phyloP scores from a whole-genome alignment of 1,140 invertebrate genomes.

The Asbolus verrucosus region DNA sequence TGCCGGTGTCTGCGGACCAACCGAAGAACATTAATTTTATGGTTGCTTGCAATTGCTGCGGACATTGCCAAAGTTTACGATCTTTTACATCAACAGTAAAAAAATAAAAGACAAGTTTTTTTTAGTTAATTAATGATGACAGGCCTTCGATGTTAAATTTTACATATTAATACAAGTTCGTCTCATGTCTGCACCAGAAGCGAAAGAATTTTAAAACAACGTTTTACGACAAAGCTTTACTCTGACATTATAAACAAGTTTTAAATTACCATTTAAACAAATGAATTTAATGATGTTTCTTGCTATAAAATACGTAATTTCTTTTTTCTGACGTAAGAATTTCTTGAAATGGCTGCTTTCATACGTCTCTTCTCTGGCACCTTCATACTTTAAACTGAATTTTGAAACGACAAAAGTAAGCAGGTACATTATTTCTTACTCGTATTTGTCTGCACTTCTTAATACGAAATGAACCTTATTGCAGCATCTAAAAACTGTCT shows the following conservation, averaged over 20 bases:
- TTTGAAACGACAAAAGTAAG: no score
- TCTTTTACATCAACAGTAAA: neutral
- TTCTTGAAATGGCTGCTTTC: neutral
- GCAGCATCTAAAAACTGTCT: no score
- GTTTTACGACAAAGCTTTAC: slow-evolving; percentile 27
- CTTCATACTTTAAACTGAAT: no score
- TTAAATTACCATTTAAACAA: slow-evolving; percentile 34
- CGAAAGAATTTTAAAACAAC: slow-evolving; percentile 12
- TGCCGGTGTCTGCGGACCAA: slow-evolving; percentile 43
- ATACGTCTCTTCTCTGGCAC: no score
- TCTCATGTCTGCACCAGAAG: neutral
- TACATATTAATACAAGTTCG: slow-evolving; percentile 1
- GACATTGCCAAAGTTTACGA: slow-evolving; percentile 22
- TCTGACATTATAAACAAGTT: slow-evolving; percentile 29
- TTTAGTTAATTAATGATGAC: neutral
- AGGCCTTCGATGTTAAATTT: neutral
- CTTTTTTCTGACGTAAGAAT: neutral
- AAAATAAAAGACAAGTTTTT: slow-evolving; percentile 5
- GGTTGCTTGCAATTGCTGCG: slow-evolving; percentile 25
- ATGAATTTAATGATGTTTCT: slow-evolving; percentile 12
- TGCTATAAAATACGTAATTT: neutral
- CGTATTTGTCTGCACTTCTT: no score
- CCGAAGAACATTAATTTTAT: slow-evolving; percentile 47
- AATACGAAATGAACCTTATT: no score
- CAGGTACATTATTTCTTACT: no score